Evolutionary conservation across 2,797 vertebrate genomes (phyloP).

Genomic region (Platalea minor): DNA sequence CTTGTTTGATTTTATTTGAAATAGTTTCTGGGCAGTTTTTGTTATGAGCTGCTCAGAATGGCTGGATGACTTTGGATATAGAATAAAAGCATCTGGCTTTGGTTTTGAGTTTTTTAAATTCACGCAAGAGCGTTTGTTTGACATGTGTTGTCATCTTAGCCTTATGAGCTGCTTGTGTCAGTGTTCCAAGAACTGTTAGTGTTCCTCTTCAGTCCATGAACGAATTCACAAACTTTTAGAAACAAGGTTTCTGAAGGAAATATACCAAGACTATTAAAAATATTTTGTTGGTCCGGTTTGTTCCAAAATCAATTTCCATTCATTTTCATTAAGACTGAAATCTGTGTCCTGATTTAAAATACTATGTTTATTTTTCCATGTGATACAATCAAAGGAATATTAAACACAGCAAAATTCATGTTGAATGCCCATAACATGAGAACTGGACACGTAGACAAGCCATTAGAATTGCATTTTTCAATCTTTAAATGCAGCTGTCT

Average conservation of each 20-base stretch:
- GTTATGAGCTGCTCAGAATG: background rate
- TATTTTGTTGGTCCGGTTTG: background rate
- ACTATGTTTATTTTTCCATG: background rate
- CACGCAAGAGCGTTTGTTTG: background rate
- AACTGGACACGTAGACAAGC: background rate
- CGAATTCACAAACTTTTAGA: background rate
- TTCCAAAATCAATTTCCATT: background rate
- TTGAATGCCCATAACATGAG: background rate
- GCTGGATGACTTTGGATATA: background rate
- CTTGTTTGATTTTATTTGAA: background rate
- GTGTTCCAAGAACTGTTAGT: background rate
- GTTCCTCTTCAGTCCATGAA: background rate
- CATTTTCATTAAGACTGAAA: background rate
- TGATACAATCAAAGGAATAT: background rate
- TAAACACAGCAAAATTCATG: background rate
- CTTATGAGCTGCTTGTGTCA: background rate
- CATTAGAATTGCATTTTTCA: background rate
- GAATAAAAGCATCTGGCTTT: background rate
- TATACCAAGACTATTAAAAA: background rate
- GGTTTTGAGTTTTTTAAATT: background rate
- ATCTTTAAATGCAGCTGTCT: background rate
- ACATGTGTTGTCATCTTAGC: background rate
- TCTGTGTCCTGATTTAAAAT: background rate
- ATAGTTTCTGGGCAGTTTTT: background rate
- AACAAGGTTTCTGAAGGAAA: background rate